A percentile compares a stretch with the other conserved stretches of the same genome.
phyloP scores from a whole-genome alignment of 2,113 vertebrate genomes.

The Pygathrix nemaeus region DNA sequence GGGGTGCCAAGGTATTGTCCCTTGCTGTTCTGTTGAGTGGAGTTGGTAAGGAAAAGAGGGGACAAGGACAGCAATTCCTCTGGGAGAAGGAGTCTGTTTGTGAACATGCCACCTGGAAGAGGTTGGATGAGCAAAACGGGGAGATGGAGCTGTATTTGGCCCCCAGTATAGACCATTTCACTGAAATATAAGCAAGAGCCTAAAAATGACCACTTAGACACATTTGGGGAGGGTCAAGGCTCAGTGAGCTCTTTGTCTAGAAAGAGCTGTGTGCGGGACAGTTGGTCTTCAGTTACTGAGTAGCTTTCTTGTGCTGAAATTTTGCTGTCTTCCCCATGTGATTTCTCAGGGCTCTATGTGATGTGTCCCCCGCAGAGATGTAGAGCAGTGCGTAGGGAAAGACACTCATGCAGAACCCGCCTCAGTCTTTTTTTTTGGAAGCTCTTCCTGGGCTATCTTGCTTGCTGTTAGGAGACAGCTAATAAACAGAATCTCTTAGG shows the following conservation, averaged over 20 bases:
- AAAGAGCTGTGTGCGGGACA: background rate
- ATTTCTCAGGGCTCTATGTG: background rate
- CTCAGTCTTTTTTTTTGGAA: background rate
- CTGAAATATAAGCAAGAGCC: background rate
- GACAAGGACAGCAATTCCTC: background rate
- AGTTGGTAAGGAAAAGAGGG: background rate
- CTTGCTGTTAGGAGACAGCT: background rate
- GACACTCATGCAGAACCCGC: rapidly evolving
- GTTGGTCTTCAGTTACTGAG: background rate
- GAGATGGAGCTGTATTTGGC: background rate
- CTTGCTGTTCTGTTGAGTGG: background rate
- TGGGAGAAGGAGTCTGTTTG: background rate
- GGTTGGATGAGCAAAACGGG: background rate
- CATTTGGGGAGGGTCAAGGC: background rate
- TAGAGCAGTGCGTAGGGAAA: too few species aligned
- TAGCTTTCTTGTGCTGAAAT: background rate
- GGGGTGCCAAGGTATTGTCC: too few species aligned
- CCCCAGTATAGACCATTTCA: background rate
- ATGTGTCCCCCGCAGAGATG: background rate
- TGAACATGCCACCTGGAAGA: background rate
- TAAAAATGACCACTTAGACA: background rate
- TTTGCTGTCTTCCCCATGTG: background rate
- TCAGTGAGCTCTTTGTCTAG: background rate
- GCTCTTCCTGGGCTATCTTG: background rate
- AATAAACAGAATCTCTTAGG: background rate